Conservation (phyloP, 2,113 vertebrate genomes). For the Dryoscopus gambensis region DNA sequence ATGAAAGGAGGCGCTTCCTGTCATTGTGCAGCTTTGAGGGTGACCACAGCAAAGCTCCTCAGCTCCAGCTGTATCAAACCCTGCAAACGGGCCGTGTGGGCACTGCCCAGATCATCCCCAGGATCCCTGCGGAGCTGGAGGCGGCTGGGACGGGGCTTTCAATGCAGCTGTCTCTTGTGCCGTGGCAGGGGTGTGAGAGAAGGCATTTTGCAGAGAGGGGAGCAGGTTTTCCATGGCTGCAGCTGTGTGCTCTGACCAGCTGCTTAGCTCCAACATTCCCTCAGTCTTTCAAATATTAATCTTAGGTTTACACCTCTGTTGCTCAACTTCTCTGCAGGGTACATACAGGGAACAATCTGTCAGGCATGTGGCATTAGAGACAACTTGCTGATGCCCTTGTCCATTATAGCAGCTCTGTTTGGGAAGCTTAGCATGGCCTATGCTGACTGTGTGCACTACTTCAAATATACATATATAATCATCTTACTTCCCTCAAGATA, state of each 20-base stretch:
- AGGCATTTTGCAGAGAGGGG: neutral
- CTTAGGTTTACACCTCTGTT: neutral
- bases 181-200: neutral
- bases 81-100: accelerated
- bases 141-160: neutral
- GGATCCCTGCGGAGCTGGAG: neutral
- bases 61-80: neutral
- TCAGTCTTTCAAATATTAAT: neutral
- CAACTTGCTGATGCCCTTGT: neutral
- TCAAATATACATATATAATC: neutral
- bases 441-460: neutral
- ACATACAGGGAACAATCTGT: neutral
- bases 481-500: neutral
- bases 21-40: neutral
- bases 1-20: neutral
- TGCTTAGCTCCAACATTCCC: neutral
- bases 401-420: neutral
- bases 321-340: neutral
- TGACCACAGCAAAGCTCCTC: neutral
- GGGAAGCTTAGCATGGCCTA: neutral
- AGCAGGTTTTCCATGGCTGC: neutral
- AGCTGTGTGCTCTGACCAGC: neutral
- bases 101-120: neutral
- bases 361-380: neutral
- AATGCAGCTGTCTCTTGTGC: neutral